Base-by-base conservation (phyloP, 1,140 invertebrate species). In the Brachionus calyciflorus region DNA sequence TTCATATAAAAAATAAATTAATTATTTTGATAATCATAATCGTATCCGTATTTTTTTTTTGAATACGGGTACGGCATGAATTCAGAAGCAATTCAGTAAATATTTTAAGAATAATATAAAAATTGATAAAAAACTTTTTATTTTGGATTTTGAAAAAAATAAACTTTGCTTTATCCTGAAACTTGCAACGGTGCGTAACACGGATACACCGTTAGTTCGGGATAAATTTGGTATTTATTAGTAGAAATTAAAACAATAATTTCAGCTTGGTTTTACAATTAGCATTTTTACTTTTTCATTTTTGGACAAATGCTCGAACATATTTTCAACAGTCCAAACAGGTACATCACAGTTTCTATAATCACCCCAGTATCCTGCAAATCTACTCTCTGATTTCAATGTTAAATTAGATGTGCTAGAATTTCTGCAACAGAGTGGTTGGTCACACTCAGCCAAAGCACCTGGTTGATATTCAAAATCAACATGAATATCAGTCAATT, bases 311-410 rank as follows among this genome's bases (percentile, higher is more conserved):
- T 86, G 80, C 10, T 84, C 63, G 28, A 87, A 79, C 78, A 86
- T 83, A 78, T 84, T 82, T 68, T 85, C 83, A 7, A 87, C 80
- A 17, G 86, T 81, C 63, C 82, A 80, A 77, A 79, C 80, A 0
- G 87, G 87, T 9, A 85, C 78, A 80, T 87, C 87, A 79, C 86
- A 88, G 24, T 78, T 80, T 78, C 83, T 81, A 78, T 85, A 86
- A 69, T 82, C 82, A 33, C 86, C 86, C 82, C 83, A 87, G 19
- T 51, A 73, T 30, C 69, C 69, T 17, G 69, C 44, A 17, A 24
- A 24, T 46, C 44, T 65, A 33, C 33, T 46, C 77, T 82, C 82
- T 78, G 86, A 84, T 21, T 9, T 26, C 0, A 2, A 40, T 14
- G 37, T 37, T 24, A n/a, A 40, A 28, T 73, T 49, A 12, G 14